Percentiles rank a stretch among this genome's conserved stretches.
phyloP scores from a whole-genome alignment of 2,113 vertebrate species.

The Cariama cristata region DNA sequence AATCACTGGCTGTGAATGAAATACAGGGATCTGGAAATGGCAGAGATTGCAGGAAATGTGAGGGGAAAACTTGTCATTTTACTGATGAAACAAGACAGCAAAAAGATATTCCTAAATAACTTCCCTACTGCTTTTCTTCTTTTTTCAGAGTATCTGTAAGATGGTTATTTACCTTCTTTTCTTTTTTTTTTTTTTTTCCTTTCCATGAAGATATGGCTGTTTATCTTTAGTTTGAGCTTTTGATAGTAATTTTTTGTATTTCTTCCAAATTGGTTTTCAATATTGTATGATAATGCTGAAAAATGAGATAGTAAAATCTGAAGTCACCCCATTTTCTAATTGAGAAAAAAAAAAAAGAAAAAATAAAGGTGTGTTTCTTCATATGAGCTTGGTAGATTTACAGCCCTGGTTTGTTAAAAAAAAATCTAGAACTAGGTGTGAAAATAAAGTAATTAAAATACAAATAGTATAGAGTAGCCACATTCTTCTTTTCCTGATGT shows the following conservation, averaged over 20 bases:
- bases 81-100: background rate
- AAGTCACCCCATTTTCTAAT: background rate
- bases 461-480: background rate
- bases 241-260: background rate
- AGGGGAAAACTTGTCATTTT: slow-evolving; percentile 4
- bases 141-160: background rate
- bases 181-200: background rate
- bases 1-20: slow-evolving; percentile 49
- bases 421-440: background rate
- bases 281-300: background rate
- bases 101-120: background rate
- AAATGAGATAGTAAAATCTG: background rate
- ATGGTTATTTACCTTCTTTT: background rate
- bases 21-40: slow-evolving; percentile 15
- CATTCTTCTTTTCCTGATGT: background rate
- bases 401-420: background rate
- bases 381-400: background rate
- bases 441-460: background rate
- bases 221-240: background rate
- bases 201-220: background rate
- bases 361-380: background rate
- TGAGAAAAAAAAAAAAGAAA: background rate
- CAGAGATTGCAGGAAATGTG: background rate
- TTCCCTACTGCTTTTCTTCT: background rate
- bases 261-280: background rate